These are phyloP conservation scores for Caenorhabditis imperialis DNA, from an alignment of 2,888 invertebrate genomes.

Conservation along the genomic window DNA sequence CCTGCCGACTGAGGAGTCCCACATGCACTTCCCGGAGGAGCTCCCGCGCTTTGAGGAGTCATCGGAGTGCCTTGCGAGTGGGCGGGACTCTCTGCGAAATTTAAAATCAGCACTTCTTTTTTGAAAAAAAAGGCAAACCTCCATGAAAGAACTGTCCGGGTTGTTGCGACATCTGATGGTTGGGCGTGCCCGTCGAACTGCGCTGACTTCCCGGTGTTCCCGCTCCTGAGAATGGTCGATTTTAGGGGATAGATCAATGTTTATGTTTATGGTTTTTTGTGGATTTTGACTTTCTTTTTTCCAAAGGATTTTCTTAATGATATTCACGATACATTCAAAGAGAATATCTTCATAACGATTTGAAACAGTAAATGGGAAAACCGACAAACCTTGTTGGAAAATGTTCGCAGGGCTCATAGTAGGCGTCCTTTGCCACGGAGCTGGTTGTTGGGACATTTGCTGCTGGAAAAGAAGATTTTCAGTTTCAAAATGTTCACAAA, in stretches of 20 bases:
- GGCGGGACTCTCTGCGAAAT: constrained; percentile 40
- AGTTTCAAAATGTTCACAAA: too few relatives aligned
- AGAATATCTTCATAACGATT: too few relatives aligned
- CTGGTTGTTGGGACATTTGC: constrained; percentile 3
- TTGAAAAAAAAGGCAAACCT: too few relatives aligned
- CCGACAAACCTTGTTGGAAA: constrained; percentile 15
- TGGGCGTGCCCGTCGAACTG: constrained; percentile 46
- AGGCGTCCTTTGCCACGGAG: constrained; percentile 45
- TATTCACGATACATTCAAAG: too few relatives aligned
- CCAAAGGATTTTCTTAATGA: too few relatives aligned
- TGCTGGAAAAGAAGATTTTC: too few relatives aligned
- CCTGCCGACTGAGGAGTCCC: constrained; percentile 27
- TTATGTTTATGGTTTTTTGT: too few relatives aligned
- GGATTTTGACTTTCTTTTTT: too few relatives aligned
- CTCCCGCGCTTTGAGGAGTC: constrained; percentile 48
- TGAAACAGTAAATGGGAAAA: too few relatives aligned
- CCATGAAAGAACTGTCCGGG: constrained; percentile 24
- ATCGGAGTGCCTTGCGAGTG: constrained; percentile 47
- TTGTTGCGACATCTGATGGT: constrained; percentile 23
- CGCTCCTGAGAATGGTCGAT: constrained; percentile 2
- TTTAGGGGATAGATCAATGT: too few relatives aligned
- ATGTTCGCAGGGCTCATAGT: constrained; percentile 45
- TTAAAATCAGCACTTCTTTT: neutral
- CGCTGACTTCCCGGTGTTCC: constrained; percentile 45
- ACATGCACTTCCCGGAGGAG: constrained; percentile 19